Conservation (phyloP, 2,888 invertebrate species). For the Callimorpha dominula region DNA sequence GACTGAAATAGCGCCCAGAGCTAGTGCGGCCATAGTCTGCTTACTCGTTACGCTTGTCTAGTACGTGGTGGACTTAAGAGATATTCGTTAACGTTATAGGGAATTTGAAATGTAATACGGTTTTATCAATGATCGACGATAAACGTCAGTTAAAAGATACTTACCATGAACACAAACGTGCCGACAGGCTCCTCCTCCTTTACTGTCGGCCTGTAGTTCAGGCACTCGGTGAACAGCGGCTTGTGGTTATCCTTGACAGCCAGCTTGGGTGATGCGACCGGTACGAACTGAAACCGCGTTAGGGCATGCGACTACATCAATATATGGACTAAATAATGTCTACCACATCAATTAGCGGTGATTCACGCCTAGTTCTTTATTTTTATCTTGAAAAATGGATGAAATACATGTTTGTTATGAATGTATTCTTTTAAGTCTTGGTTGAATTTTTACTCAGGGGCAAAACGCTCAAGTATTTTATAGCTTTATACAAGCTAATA, state of each 20-base stretch:
- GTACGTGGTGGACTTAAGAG: not conserved
- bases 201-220: conserved; percentile 92
- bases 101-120: not conserved
- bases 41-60: not conserved
- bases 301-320: conserved; percentile 66
- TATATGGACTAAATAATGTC: conserved; percentile 44
- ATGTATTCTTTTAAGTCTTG: too few species aligned
- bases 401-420: too few species aligned
- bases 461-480: too few species aligned
- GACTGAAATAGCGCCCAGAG: too few species aligned
- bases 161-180: conserved; percentile 91
- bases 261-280: conserved; percentile 73
- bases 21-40: not conserved
- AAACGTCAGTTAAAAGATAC: conserved; percentile 38
- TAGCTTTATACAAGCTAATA: too few species aligned
- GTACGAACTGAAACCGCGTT: conserved; percentile 76
- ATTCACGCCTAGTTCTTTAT: conserved; percentile 25
- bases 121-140: too few species aligned
- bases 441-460: too few species aligned
- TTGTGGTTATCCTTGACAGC: conserved; percentile 92
- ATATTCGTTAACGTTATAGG: not conserved
- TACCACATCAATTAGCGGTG: conserved; percentile 16
- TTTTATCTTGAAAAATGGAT: not conserved
- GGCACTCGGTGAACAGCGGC: conserved; percentile 95
- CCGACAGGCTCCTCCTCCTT: conserved; percentile 92